phyloP scores from a whole-genome alignment of 2,113 vertebrate genomes.

The Callorhinus ursinus region DNA sequence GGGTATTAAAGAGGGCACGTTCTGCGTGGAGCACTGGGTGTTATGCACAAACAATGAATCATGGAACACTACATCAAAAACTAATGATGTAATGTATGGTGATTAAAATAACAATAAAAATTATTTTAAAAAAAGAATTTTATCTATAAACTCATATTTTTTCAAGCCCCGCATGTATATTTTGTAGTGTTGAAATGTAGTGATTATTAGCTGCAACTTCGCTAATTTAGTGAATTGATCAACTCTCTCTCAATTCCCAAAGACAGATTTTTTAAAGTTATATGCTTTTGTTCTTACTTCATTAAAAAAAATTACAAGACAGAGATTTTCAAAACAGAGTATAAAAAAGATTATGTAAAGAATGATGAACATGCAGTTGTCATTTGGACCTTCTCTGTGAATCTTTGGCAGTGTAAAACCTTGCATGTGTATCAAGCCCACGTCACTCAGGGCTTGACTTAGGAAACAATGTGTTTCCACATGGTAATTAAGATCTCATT shows the following conservation, averaged over 20 bases:
- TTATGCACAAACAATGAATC: too few relatives aligned
- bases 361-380: not conserved
- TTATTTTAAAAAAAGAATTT: not conserved
- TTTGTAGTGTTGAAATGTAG: not conserved
- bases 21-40: too few relatives aligned
- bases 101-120: too few relatives aligned
- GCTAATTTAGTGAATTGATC: not conserved
- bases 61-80: too few relatives aligned
- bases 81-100: too few relatives aligned
- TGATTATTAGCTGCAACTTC: not conserved
- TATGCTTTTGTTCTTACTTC: not conserved
- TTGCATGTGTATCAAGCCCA: not conserved
- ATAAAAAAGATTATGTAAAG: not conserved
- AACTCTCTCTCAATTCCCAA: not conserved
- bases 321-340: not conserved
- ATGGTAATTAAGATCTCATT: not conserved
- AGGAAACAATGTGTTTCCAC: not conserved
- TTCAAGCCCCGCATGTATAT: not conserved
- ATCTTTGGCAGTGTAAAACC: not conserved
- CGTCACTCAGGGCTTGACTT: not conserved
- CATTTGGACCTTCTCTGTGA: not conserved
- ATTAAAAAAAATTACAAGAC: not conserved
- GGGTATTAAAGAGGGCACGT: too few relatives aligned
- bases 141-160: not conserved
- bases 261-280: not conserved